These are phyloP conservation scores for Drosophila maculinotata DNA, from an alignment of 2,888 invertebrate species.

Conservation along the genomic window DNA sequence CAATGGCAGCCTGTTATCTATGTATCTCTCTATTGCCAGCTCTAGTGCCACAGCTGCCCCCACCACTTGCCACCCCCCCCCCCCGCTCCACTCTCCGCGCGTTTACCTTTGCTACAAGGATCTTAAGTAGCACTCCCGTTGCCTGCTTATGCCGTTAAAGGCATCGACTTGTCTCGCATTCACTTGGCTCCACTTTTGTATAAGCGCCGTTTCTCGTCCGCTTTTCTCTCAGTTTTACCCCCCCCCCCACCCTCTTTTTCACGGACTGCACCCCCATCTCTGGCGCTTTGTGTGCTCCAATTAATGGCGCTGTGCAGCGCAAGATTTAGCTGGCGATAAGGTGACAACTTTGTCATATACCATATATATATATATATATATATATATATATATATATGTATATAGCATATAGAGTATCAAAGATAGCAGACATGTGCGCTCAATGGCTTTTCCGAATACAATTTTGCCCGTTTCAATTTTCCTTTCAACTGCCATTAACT, in stretches of 20 bases:
- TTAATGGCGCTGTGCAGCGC: conserved; percentile 55
- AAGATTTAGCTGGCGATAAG: conserved; percentile 52
- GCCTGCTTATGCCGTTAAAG: conserved; percentile 68
- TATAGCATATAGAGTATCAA: not conserved
- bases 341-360: conserved; percentile 21
- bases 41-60: not conserved
- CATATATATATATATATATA: conserved; percentile 2
- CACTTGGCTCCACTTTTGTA: conserved; percentile 54
- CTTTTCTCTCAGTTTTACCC: conserved; percentile 4
- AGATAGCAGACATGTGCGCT: conserved; percentile 11
- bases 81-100: too few relatives aligned
- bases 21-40: conserved; percentile 46
- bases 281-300: conserved; percentile 62
- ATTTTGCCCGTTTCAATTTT: conserved; percentile 38
- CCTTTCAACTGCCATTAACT: conserved; percentile 28
- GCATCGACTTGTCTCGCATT: conserved; percentile 41
- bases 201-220: conserved; percentile 10
- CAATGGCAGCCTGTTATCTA: conserved; percentile 67
- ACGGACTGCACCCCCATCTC: conserved; percentile 3
- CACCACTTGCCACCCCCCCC: not conserved
- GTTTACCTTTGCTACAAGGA: conserved; percentile 41
- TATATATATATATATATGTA: not conserved
- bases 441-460: conserved; percentile 22
- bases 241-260: not conserved
- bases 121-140: conserved; percentile 74